Evolutionary conservation across 2,888 invertebrate genomes (phyloP).

Genomic region (Phania funesta): DNA sequence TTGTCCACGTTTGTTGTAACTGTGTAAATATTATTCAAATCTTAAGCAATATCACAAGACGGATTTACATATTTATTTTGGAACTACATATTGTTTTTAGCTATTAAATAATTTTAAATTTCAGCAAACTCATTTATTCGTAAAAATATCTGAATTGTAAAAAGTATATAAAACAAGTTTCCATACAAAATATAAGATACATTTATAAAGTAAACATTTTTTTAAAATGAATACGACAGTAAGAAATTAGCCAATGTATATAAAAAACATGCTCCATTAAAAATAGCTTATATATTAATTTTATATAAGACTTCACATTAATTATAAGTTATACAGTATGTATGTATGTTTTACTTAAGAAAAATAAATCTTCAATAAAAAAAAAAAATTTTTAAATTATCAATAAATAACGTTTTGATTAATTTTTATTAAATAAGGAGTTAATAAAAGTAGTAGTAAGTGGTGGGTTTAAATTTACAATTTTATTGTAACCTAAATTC

Average conservation of each 20-base stretch:
- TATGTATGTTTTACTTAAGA: not conserved
- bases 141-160: too few species aligned
- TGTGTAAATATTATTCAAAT: constrained; percentile 45
- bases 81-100: not conserved
- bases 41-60: constrained; percentile 16
- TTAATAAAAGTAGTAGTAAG: too few species aligned
- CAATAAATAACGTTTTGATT: not conserved
- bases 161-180: too few species aligned
- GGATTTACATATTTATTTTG: constrained; percentile 5
- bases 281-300: too few species aligned
- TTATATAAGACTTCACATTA: too few species aligned
- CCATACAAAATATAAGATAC: too few species aligned
- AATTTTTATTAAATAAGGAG: too few species aligned
- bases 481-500: too few species aligned
- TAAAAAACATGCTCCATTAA: too few species aligned
- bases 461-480: too few species aligned
- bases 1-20: constrained; percentile 18
- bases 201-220: too few species aligned
- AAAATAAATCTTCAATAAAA: constrained; percentile 5
- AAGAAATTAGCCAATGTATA: not conserved
- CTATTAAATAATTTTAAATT: not conserved
- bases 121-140: not conserved
- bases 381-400: constrained; percentile 15
- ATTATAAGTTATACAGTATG: not conserved
- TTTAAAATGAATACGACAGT: too few species aligned